Conservation (phyloP, 1,140 invertebrate genomes). For the Drosophila repletoides region DNA sequence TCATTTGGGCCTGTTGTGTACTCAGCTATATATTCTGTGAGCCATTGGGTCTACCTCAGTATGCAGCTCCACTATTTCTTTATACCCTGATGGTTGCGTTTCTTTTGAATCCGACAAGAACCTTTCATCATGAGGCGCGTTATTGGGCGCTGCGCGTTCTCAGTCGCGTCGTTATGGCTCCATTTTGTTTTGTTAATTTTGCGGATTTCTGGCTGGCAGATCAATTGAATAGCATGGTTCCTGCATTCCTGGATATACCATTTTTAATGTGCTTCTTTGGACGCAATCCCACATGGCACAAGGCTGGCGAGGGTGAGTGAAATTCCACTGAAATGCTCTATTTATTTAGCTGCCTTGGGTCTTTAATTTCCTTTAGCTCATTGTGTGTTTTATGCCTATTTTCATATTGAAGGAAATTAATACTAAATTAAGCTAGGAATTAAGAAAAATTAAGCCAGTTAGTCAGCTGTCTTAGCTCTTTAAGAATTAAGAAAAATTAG, state of each 20-base stretch:
- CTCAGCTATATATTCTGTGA: constrained; percentile 88
- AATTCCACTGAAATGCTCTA: background rate
- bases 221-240: constrained; percentile 97
- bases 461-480: no score
- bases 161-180: constrained; percentile 92
- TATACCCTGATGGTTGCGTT: constrained; percentile 88
- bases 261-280: constrained; percentile 94
- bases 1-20: constrained; percentile 91
- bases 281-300: constrained; percentile 88
- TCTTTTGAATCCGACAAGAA: constrained; percentile 91
- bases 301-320: constrained; percentile 84
- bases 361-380: no score
- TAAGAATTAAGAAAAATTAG: no score
- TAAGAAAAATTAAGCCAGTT: no score
- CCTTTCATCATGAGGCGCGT: constrained; percentile 90
- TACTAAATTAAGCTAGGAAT: no score
- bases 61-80: constrained; percentile 89
- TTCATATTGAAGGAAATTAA: no score
- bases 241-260: constrained; percentile 96
- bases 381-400: no score
- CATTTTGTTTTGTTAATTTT: constrained; percentile 97
- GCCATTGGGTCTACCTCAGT: constrained; percentile 89
- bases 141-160: constrained; percentile 85
- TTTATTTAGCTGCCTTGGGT: background rate
- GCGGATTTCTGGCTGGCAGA: constrained; percentile 99